Evolutionary conservation across 1,140 invertebrate species (phyloP).

Genomic region (Atta colombica): DNA sequence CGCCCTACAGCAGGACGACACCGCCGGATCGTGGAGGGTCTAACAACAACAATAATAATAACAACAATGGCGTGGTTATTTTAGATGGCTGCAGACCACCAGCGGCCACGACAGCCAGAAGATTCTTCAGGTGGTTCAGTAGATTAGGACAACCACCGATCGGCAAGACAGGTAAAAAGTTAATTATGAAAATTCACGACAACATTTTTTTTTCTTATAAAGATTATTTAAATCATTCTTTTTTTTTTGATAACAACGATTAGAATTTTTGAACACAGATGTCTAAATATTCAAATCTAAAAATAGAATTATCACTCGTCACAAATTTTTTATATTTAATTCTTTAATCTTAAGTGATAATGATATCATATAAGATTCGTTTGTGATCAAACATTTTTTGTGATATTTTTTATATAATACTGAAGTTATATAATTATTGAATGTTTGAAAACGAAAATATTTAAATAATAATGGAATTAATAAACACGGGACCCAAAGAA

Average conservation of each 20-base stretch:
- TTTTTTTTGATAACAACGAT: background rate
- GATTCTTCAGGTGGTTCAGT: constrained; percentile 84
- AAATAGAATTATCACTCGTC: background rate
- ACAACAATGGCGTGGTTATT: constrained; percentile 81
- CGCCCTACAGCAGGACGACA: constrained; percentile 78
- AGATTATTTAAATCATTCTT: background rate
- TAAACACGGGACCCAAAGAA: background rate
- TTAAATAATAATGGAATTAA: constrained; percentile 1
- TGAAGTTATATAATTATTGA: background rate
- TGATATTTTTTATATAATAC: no score
- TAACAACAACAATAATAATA: constrained; percentile 72
- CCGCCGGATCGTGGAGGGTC: constrained; percentile 69
- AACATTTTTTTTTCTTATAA: background rate
- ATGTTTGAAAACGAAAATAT: background rate
- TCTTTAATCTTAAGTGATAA: background rate
- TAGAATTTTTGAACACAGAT: background rate
- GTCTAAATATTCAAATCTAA: background rate
- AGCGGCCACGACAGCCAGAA: constrained; percentile 81
- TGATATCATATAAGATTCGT: background rate
- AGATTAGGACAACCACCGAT: constrained; percentile 83
- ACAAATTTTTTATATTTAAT: background rate
- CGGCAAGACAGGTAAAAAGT: constrained; percentile 82
- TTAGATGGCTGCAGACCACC: constrained; percentile 81
- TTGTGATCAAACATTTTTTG: constrained; percentile 2
- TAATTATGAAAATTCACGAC: background rate